Percentiles rank a stretch among this genome's conserved stretches.
Conservation (phyloP, 1,140 invertebrate species). For the Heliconius melpomene region DNA sequence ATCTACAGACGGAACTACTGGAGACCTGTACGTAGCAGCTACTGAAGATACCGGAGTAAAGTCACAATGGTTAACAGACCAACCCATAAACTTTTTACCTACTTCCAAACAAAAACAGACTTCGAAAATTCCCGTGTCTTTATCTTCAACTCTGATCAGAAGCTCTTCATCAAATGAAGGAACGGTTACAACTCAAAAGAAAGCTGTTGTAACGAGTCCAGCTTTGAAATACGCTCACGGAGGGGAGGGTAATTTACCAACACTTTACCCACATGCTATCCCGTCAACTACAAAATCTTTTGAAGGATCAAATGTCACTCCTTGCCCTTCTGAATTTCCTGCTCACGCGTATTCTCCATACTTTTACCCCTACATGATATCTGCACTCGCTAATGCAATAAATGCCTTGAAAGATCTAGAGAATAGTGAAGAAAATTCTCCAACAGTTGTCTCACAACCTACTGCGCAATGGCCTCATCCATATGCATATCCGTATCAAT, state of each 20-base stretch:
- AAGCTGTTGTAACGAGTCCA: constrained; percentile 51
- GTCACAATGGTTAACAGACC: constrained; percentile 67
- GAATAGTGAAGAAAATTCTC: constrained; percentile 42
- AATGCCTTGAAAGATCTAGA: constrained; percentile 51
- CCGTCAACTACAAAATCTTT: constrained; percentile 26
- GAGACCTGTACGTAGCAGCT: constrained; percentile 73
- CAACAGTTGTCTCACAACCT: constrained; percentile 36
- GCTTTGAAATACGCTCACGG: constrained; percentile 58
- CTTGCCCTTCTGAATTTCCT: constrained; percentile 32
- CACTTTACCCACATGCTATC: constrained; percentile 50
- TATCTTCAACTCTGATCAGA: constrained; percentile 42
- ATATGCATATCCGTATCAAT: constrained; percentile 61
- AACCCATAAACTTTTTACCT: constrained; percentile 66
- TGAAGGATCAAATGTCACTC: constrained; percentile 38
- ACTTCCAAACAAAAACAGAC: constrained; percentile 30
- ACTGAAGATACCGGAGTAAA: constrained; percentile 67
- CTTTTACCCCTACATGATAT: constrained; percentile 69
- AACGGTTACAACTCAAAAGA: constrained; percentile 51
- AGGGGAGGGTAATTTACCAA: constrained; percentile 40
- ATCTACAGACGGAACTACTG: constrained; percentile 65
- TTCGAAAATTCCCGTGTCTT: constrained; percentile 43
- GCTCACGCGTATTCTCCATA: constrained; percentile 47
- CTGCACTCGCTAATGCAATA: constrained; percentile 57
- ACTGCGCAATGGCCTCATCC: constrained; percentile 51
- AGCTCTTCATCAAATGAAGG: constrained; percentile 48